Conservation (phyloP, 1,140 invertebrate species). For the Eulimnadia texana region DNA sequence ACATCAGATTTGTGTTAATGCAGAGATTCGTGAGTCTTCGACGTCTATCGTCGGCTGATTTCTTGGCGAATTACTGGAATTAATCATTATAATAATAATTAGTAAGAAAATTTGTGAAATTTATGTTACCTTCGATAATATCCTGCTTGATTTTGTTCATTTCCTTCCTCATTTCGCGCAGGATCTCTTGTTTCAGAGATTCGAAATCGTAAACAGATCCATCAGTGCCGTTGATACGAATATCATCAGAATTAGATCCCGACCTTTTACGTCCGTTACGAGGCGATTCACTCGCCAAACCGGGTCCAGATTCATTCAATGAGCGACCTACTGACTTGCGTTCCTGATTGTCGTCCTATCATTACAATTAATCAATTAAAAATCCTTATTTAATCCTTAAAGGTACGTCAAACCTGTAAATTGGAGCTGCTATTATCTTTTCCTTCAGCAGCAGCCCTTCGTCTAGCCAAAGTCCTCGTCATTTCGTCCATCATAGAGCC, state of each 20-base stretch:
- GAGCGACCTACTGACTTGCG: conserved; percentile 27
- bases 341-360: conserved; percentile 27
- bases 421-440: conserved; percentile 14
- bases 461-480: conserved; percentile 77
- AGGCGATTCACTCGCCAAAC: conserved; percentile 46
- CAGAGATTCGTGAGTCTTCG: background rate
- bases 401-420: background rate
- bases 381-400: no score
- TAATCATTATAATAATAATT: background rate
- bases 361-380: no score
- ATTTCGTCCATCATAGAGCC: conserved; percentile 87
- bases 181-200: conserved; percentile 75
- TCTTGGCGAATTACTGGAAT: conserved; percentile 10
- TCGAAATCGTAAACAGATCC: conserved; percentile 51
- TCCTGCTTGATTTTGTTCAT: conserved; percentile 82
- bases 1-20: no score
- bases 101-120: background rate
- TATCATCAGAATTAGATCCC: conserved; percentile 63
- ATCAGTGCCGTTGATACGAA: conserved; percentile 40
- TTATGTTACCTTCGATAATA: conserved; percentile 68
- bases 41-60: conserved; percentile 1
- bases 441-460: conserved; percentile 47
- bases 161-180: conserved; percentile 78
- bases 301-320: conserved; percentile 13
- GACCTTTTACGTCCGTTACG: conserved; percentile 66